Base-by-base conservation (phyloP, 2,113 vertebrate genomes). In the Albula glossodonta region DNA sequence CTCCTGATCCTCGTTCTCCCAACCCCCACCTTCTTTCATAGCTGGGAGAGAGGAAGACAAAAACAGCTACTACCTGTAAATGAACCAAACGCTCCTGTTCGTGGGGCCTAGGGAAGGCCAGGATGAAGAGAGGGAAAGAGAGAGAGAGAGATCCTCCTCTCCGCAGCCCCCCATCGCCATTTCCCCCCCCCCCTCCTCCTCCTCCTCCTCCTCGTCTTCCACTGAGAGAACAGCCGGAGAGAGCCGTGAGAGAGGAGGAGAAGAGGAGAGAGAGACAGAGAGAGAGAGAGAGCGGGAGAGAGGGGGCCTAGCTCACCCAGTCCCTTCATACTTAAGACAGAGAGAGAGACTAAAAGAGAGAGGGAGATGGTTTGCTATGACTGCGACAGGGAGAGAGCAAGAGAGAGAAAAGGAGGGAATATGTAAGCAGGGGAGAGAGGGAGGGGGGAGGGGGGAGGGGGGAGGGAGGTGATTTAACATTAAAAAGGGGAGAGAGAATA, bases 21-120 rank as follows among this genome's bases (percentile, higher is more conserved):
- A 50, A 41, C 41, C 31, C 82, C 84, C 78, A 85, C 84, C 81
- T 49, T 48, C 41, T 87, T n/a, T 51, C 81, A 25, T 25, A 80
- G 57, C 83, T 81, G 49, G 17, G 50, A 53, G 49, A 83, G 87
- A 88, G 83, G 86, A 88, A 86, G 90, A 90, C 25, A 84, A 91
- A 93, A 91, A 87, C 87, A 90, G 90, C 87, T 91, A 86, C 90
- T 97, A 97, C 97, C 97, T 98, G 97, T 98, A 98, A 93, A 97
- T 97, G 95, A 97, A 98, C 97, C 97, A 97, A 94, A 97, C 94
- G 94, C 97, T 97, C 94, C 96, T 94, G 93, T 96, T 96, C 94
- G 96, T 93, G 91, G 97, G 97, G 92, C 96, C 96, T 91, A 98
- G 94, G 90, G 96, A 96, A 83, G 97, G 97, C 97, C 97, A 97